Conservation (phyloP, 2,113 vertebrate genomes). For the Benitochromis conjunctus region DNA sequence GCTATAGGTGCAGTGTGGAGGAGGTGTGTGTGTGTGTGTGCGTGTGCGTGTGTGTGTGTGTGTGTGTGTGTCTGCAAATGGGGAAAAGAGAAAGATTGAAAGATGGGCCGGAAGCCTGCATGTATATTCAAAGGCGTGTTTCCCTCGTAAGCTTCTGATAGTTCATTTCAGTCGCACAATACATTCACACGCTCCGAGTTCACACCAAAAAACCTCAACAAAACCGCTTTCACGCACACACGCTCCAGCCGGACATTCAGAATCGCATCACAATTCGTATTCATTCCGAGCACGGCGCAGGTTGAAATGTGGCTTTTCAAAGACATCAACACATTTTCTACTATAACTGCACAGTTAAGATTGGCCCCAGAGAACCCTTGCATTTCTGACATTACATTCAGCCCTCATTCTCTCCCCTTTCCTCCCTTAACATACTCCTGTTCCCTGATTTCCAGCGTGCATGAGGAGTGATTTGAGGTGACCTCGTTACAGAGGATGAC, state of each 20-base stretch:
- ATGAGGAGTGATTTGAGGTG: slow-evolving; percentile 34
- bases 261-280: not conserved
- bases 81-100: not conserved
- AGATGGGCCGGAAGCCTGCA: not conserved
- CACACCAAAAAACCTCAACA: not conserved
- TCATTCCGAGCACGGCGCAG: not conserved
- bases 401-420: not conserved
- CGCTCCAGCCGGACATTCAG: not conserved
- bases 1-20: not conserved
- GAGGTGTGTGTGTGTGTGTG: not conserved
- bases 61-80: not conserved
- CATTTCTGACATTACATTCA: not conserved
- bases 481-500: slow-evolving; percentile 49
- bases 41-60: not conserved
- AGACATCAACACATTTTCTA: not conserved
- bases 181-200: not conserved
- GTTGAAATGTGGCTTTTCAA: not conserved
- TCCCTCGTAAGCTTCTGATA: slow-evolving; percentile 5
- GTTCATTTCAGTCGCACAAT: slow-evolving; percentile 37
- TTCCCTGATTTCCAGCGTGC: slow-evolving; percentile 5
- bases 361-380: not conserved
- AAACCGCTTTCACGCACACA: not conserved
- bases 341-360: not conserved
- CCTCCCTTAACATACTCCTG: slow-evolving; percentile 17
- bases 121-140: not conserved